Base-by-base conservation (phyloP, 2,113 vertebrate species). In the Conger conger region DNA sequence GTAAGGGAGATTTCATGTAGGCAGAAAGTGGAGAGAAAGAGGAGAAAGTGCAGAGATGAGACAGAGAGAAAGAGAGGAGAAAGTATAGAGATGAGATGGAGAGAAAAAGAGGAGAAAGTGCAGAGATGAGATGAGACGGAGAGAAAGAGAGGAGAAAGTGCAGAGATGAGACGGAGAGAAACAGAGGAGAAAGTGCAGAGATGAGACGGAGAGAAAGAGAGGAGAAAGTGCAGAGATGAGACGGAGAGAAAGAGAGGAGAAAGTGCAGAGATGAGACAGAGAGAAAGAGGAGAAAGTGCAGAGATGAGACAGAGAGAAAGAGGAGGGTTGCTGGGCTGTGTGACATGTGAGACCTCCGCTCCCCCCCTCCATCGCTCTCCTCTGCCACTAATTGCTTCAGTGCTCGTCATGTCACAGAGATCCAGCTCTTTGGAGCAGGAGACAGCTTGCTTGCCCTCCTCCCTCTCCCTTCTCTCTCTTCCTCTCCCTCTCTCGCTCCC, bases 331-430 rank as follows among this genome's bases (percentile, higher is more conserved):
- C 37, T 35, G 35, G 18, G 15, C 7, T 38, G 33, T 2, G 40
- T 76, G 23, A 57, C 63, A 84, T 88, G 81, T 84, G 68, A 86
- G 40, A 83, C 8, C 77, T 79, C 89, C 76, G 17, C 38, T 45
- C 63, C 13, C 54, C 37, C 20, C 16, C 37, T 27, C 63, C 27
- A 30, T 81, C 83, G 76, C 85, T 83, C 81, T 90, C 6, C 87
- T 90, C 87, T 87, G 84, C 81, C 76, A 82, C 80, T 91, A 87
- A 87, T 83, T 87, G 79, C 76, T 78, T 83, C 20, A 84, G 80
- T 42, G 15, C 84, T 45, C 40, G 60, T 60, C 82, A 54, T 87
- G 86, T 87, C 83, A 87, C 80, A 81, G 37, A 81, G 85, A 83
- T 60, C 81, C 78, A 84, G 77, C 63, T 82, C 85, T 60, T 40